Evolutionary conservation across 2,113 vertebrate species (phyloP), one percentile per base, ranked within the genome.

Genomic region (Rousettus leschenaultii): DNA sequence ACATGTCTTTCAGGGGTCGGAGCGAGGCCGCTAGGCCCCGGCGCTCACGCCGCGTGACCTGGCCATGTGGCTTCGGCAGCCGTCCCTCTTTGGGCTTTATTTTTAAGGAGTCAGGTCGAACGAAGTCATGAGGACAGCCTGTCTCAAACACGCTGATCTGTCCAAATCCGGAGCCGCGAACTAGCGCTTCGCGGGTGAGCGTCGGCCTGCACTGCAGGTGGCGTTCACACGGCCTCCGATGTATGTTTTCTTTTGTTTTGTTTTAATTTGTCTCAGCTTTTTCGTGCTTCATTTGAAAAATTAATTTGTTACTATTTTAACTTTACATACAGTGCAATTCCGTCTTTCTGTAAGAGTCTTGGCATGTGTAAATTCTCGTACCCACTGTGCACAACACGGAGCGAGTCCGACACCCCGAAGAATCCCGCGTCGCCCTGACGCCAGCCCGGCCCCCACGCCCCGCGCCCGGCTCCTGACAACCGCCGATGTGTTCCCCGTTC

Each of bases 21-120:
- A 26, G 1, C 3, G 6, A 83, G 30, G 10, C 22, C 26, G 0
- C 30, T 24, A 21, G 78, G 15, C 12, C 68, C 79, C 7, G 0
- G 3, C 2, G 33, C 38, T 5, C 19, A 38, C 24, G 7, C 24
- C 4, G 13, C 1, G 6, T 3, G 80, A 4, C 35, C 21, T 2
- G 63, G 33, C 33, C 51, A 24, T 51, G 86, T 22, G 71, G 13
- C 48, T 61, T 55, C 30, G 7, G 15, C 6, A 15, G 6, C 0
- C 53, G 45, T 71, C 28, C 55, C 16, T 95, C 35, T 88, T 95
- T 80, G 80, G 35, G 33, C 66, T 16, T 90, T 19, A 33, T 59
- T 33, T 57, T 40, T 51, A 38, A 86, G 75, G 66, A 92, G 38
- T 1, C 1, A 16, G 26, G 9, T 71, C 51, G 48, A 19, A 38